phyloP scores from a whole-genome alignment of 2,113 vertebrate genomes.

The Labrus mixtus region DNA sequence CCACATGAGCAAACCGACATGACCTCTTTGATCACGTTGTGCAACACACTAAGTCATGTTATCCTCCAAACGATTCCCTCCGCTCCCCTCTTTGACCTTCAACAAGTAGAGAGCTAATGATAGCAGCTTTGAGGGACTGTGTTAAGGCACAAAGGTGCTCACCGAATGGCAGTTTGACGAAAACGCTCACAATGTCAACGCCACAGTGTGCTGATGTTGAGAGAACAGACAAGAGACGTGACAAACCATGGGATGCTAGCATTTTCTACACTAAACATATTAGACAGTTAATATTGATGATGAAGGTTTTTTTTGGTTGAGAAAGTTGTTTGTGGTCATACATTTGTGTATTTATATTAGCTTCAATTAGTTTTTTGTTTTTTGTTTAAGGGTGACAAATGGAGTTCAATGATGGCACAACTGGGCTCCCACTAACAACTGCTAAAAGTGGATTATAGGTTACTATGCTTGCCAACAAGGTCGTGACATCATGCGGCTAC shows the following conservation, averaged over 20 bases:
- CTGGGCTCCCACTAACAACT: not conserved
- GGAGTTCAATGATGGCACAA: too few species aligned
- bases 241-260: not conserved
- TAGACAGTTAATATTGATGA: not conserved
- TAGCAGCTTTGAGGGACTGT: not conserved
- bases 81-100: slow-evolving; percentile 39
- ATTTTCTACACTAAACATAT: too few species aligned
- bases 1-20: not conserved
- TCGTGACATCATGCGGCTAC: not conserved
- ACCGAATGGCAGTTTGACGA: not conserved
- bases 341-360: too few species aligned
- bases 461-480: not conserved
- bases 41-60: not conserved
- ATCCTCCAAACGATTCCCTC: slow-evolving; percentile 8
- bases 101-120: not conserved
- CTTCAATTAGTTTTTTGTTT: too few species aligned
- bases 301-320: not conserved
- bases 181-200: not conserved
- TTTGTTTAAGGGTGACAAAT: not conserved
- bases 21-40: not conserved
- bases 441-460: not conserved
- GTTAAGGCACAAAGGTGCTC: not conserved
- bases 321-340: not conserved
- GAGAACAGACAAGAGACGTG: too few species aligned
- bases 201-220: not conserved